Evolutionary conservation across 1,140 invertebrate species (phyloP), one percentile per base, ranked within the genome.

Genomic region (Bombus fervidus): DNA sequence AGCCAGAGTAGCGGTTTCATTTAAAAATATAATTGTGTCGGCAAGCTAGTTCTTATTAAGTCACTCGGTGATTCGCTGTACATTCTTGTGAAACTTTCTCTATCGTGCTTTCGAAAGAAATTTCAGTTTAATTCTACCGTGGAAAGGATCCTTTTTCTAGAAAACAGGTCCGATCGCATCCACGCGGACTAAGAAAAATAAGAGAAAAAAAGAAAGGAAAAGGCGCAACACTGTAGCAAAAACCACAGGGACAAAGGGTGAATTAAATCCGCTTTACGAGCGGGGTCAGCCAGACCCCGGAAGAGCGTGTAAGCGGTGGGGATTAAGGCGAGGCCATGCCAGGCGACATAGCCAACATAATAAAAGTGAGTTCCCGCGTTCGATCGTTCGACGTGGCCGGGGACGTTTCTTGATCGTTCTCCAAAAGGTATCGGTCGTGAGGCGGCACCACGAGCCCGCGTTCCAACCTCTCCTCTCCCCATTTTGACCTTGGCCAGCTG

Each of bases 331-430:
- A 90, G 89, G 86, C 88, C 89, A 62, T 39, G 82, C 22, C 64
- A 79, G 59, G 81, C 85, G 88, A 86, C 82, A 80, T 82, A 76
- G 75, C 77, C 72, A 53, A 88, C 88, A 87, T 87, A 90, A 86
- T 90, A 90, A 90, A 81, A 89, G 87, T 88, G 72, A 87, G 64
- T 68, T 66, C 66, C 66, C n/a, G 41, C 77, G 71, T 85, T 81
- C 76, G 66, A 78, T 74, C 77, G 71, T 85, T 81, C 76, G 66
- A 78, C 75, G 57, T 41, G 39, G 72, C 47, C 43, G 53, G 77
- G 76, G 72, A 86, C 80, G 81, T 86, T 89, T 82, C 84, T 89
- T 83, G 85, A 89, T 89, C 87, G 84, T 89, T 89, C 88, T 89
- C 88, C 87, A 89, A 89, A 89, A 89, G 88, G 83, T 86, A 85